Evolutionary conservation across 2,113 vertebrate genomes (phyloP), one percentile per base, ranked within the genome.

Genomic region (Pteropus alecto): DNA sequence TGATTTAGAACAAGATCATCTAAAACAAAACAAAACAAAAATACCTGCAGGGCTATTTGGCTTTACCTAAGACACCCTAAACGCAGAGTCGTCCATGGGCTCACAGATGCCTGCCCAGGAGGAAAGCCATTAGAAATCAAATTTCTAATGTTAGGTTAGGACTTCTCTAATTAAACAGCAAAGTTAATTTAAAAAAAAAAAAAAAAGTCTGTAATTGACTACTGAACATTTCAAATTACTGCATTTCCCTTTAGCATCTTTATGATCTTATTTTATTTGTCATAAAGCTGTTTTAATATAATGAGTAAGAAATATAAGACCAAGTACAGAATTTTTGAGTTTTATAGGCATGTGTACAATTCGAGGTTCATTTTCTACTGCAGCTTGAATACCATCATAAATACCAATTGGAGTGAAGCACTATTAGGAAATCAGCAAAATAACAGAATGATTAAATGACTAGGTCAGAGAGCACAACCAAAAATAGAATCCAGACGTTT

Each of bases 231-330:
- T 28, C 51, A 73, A 13, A 41, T 77, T 68, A 90, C 81, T 63
- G 24, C 60, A 58, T 81, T 96, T 91, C 54, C 41, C 30, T 35
- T 90, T 54, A n/a, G 79, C 38, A 90, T 78, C 86, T 87, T 95
- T 84, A 86, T 46, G 76, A 93, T 90, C 94, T 97, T 90, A 38
- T 93, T 95, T 38, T 19, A 96, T 95, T 96, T 97, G 67, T 78
- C 82, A 95, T 92, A 94, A 97, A 97, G 93, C 91, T 97, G 71
- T 93, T 96, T 97, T 93, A 94, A 90, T 97, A 96, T 96, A 95
- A 95, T 73, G 77, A 93, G 30, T 46, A 94, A 76, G 87, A 90
- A 96, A 93, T 73, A 88, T 22, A 86, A 93, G 68, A 54, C 11
- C 0, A 54, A 56, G 63, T 15, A n/a, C 26, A 85, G 86, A 91